phyloP scores from a whole-genome alignment of 2,888 invertebrate genomes.

The Calliopum simillimum region DNA sequence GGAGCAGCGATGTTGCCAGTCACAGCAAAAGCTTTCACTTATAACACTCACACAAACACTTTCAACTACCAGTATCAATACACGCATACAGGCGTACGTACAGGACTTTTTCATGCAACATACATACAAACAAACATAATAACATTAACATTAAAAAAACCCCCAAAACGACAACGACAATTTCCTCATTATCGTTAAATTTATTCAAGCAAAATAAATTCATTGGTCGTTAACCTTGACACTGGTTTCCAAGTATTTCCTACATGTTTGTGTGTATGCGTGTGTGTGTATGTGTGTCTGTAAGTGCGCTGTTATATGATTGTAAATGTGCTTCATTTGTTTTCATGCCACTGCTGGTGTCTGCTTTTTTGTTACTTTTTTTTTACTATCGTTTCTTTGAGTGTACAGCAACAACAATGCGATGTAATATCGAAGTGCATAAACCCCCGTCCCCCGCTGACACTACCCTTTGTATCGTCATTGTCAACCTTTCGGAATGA shows the following conservation, averaged over 20 bases:
- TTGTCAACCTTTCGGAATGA: neutral
- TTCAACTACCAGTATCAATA: neutral
- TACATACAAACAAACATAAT: too few species aligned
- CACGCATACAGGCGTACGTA: conserved; percentile 25
- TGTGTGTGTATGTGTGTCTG: conserved; percentile 34
- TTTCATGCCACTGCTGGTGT: conserved; percentile 40
- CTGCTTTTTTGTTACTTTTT: conserved; percentile 32
- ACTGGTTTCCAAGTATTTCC: conserved; percentile 56
- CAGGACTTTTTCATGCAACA: conserved; percentile 19
- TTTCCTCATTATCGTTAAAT: conserved; percentile 68
- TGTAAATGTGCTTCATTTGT: conserved; percentile 23
- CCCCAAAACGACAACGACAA: conserved; percentile 49
- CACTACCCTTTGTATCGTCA: neutral
- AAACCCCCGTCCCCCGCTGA: neutral
- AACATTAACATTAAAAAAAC: conserved; percentile 30
- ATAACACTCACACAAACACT: conserved; percentile 2
- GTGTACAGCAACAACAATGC: neutral
- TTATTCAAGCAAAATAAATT: conserved; percentile 68
- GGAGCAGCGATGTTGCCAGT: conserved; percentile 7
- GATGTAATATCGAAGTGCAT: neutral
- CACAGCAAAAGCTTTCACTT: neutral
- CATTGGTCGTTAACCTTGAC: conserved; percentile 69
- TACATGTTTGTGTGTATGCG: conserved; percentile 31
- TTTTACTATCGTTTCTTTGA: conserved; percentile 23
- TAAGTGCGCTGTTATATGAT: conserved; percentile 33